A percentile compares a stretch with the other conserved stretches of the same genome.
phyloP scores from a whole-genome alignment of 1,140 invertebrate species.

The Ceratitis capitata region DNA sequence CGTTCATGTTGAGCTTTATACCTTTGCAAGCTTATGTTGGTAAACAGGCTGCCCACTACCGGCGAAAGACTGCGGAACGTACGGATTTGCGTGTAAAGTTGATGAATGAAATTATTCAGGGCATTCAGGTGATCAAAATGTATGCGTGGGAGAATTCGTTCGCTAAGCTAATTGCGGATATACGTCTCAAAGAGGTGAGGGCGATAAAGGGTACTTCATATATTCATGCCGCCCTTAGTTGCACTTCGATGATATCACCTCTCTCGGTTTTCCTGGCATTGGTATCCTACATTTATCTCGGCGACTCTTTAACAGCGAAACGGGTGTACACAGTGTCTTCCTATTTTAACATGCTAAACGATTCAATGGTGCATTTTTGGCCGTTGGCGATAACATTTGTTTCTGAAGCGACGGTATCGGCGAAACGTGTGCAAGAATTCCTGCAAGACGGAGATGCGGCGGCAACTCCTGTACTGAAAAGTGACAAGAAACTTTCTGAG shows the following conservation, averaged over 20 bases:
- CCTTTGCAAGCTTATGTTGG: constrained; percentile 84
- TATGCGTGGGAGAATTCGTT: constrained; percentile 90
- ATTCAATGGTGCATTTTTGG: constrained; percentile 79
- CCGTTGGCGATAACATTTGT: constrained; percentile 72
- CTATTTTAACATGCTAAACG: constrained; percentile 77
- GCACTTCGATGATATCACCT: constrained; percentile 76
- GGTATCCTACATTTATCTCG: constrained; percentile 77
- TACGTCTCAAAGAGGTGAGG: constrained; percentile 72
- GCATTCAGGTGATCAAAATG: constrained; percentile 90
- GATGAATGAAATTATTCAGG: constrained; percentile 85
- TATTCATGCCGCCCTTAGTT: constrained; percentile 57
- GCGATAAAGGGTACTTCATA: constrained; percentile 68
- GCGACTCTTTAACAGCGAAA: constrained; percentile 75
- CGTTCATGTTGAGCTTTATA: constrained; percentile 81
- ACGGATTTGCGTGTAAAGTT: constrained; percentile 86
- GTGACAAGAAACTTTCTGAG: constrained; percentile 44
- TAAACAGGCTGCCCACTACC: constrained; percentile 72
- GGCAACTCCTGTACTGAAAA: constrained; percentile 49
- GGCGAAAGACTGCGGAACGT: constrained; percentile 67
- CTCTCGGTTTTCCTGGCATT: constrained; percentile 82
- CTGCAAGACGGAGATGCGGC: constrained; percentile 56
- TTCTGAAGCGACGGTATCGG: constrained; percentile 74
- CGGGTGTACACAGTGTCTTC: constrained; percentile 80
- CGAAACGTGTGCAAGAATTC: constrained; percentile 75
- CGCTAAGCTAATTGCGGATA: constrained; percentile 72